phyloP scores from a whole-genome alignment of 2,113 vertebrate genomes.

The Gymnocephalus cernua region DNA sequence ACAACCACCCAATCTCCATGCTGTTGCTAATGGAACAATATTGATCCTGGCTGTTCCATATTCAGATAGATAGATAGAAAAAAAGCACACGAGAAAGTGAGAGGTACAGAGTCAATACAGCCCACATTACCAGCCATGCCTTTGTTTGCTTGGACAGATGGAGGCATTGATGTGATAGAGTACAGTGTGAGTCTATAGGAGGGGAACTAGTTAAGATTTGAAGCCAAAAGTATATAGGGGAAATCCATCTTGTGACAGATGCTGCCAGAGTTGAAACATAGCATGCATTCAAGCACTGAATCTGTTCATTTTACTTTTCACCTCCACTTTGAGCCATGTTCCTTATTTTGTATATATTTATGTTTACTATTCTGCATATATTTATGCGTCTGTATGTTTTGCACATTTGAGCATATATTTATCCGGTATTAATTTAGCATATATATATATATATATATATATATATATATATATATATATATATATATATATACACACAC shows the following conservation, averaged over 20 bases:
- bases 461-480: too few relatives aligned
- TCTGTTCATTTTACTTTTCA: too few relatives aligned
- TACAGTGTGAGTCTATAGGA: slow-evolving; percentile 22
- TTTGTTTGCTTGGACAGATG: slow-evolving; percentile 49
- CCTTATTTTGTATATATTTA: too few relatives aligned
- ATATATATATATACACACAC: too few relatives aligned
- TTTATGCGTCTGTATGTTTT: too few relatives aligned
- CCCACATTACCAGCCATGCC: slow-evolving; percentile 40
- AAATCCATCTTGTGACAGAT: background rate
- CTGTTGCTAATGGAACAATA: slow-evolving; percentile 83
- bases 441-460: too few relatives aligned
- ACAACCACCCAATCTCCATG: slow-evolving; percentile 66
- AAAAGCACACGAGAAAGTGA: slow-evolving; percentile 14
- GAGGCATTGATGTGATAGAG: slow-evolving; percentile 41
- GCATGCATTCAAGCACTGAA: background rate
- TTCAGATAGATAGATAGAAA: slow-evolving; percentile 58
- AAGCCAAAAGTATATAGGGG: background rate
- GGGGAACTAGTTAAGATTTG: background rate
- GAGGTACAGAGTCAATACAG: slow-evolving; percentile 51
- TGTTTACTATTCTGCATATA: too few relatives aligned
- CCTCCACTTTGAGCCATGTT: too few relatives aligned
- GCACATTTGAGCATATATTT: too few relatives aligned
- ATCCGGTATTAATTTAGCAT: too few relatives aligned
- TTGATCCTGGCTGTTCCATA: slow-evolving; percentile 79
- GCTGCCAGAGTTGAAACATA: background rate